A percentile compares a stretch with the other conserved stretches of the same genome.
These are phyloP conservation scores for Drosophila limbata DNA, from an alignment of 2,888 invertebrate genomes.

Conservation along the genomic window DNA sequence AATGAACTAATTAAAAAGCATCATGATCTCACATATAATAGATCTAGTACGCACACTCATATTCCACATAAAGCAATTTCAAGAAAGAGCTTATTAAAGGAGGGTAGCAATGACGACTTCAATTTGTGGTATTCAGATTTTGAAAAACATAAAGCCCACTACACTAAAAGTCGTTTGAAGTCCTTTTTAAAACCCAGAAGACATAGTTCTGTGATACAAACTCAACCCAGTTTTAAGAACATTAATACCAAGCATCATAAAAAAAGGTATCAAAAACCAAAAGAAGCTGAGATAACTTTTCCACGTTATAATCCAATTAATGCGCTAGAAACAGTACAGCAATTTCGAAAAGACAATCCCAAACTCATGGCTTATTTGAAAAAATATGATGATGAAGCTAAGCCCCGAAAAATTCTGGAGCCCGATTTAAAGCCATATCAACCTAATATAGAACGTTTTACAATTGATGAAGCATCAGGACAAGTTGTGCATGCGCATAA, in stretches of 20 bases:
- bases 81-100: background rate
- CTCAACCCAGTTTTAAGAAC: background rate
- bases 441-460: background rate
- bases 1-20: background rate
- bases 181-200: background rate
- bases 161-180: background rate
- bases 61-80: background rate
- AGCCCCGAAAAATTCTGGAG: background rate
- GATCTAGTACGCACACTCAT: background rate
- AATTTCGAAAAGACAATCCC: background rate
- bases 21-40: background rate
- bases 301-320: background rate
- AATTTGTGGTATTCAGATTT: background rate
- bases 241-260: background rate
- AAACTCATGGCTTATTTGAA: background rate
- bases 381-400: background rate
- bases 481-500: background rate
- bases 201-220: background rate
- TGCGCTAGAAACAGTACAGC: background rate
- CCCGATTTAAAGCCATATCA: background rate
- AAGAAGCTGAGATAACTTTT: background rate
- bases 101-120: background rate
- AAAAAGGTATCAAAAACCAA: background rate
- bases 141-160: background rate
- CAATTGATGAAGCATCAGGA: background rate